Evolutionary conservation across 2,797 vertebrate genomes (phyloP), one percentile per base, ranked within the genome.

Genomic region (Cynopterus sphinx): DNA sequence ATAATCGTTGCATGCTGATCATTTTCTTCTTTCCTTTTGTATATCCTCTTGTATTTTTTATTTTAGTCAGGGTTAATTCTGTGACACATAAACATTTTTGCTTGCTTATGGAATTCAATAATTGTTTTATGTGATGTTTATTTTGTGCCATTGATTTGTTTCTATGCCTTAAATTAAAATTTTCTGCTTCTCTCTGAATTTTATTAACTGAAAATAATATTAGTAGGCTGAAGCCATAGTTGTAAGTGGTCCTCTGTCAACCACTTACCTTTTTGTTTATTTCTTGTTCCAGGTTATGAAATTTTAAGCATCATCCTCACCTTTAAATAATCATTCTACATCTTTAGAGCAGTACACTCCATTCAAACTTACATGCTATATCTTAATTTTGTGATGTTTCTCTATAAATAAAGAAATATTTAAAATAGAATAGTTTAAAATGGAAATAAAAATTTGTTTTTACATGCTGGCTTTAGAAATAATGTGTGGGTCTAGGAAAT

Each of bases 121-220:
- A 97, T 97, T 96, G 51, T 84, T 97, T 96, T 96, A 92, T 95
- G 96, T 87, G 78, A 89, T 77, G 90, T 94, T 96, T 96, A 88
- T 91, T 98, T 93, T 92, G 43, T 65, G 59, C 49, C 88, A 89
- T 91, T 95, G 97, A 97, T 97, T 96, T 96, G 78, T 96, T 94
- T 94, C 90, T 92, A 55, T 91, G 78, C 59, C 71, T 63, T 95
- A 97, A 97, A 96, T 97, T 97, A 96, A 97, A 96, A 86, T 49
- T 96, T 86, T 95, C 90, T 92, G 87, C 95, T 89, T 97, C 82
- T 97, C 90, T 96, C 95, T 97, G 87, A 91, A 93, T 95, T 94
- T 94, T 91, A 95, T 95, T 93, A 97, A 81, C 85, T 70, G 85
- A 96, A 97, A 95, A 96, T 94, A 90, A 70, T 82, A 93, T 94